Evolutionary conservation across 1,140 invertebrate species (phyloP).

Genomic region (Dendroctonus valens): DNA sequence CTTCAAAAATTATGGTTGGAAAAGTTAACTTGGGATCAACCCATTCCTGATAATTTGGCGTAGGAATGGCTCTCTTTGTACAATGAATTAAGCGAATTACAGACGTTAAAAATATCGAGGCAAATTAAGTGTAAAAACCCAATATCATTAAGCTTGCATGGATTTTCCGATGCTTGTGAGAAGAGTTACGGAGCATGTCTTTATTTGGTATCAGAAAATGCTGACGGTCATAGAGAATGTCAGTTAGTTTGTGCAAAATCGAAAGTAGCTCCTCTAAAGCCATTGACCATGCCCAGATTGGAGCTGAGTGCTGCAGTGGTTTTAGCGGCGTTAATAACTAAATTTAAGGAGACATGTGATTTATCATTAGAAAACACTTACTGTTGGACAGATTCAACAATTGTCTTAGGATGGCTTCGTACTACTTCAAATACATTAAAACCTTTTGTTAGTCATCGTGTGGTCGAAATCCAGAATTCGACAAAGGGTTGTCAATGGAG

Average conservation of each 20-base stretch:
- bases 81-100: neutral
- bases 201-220: conserved; percentile 35
- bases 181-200: conserved; percentile 33
- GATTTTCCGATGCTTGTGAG: conserved; percentile 41
- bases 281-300: conserved; percentile 47
- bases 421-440: conserved; percentile 33
- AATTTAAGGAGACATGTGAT: neutral
- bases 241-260: conserved; percentile 38
- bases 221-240: conserved; percentile 24
- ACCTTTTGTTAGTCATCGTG: conserved; percentile 46
- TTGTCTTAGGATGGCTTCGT: conserved; percentile 37
- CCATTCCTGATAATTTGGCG: conserved; percentile 35
- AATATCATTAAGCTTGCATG: too few relatives aligned
- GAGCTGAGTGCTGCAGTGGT: conserved; percentile 50
- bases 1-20: conserved; percentile 45
- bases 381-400: conserved; percentile 36
- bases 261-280: conserved; percentile 43
- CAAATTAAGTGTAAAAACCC: neutral
- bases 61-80: conserved; percentile 5
- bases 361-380: conserved; percentile 19
- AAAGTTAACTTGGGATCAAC: conserved; percentile 47
- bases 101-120: neutral
- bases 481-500: conserved; percentile 27
- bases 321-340: conserved; percentile 30
- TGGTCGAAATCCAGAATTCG: conserved; percentile 44